Evolutionary conservation across 2,888 invertebrate genomes (phyloP).

Genomic region (Pollenia amentaria): DNA sequence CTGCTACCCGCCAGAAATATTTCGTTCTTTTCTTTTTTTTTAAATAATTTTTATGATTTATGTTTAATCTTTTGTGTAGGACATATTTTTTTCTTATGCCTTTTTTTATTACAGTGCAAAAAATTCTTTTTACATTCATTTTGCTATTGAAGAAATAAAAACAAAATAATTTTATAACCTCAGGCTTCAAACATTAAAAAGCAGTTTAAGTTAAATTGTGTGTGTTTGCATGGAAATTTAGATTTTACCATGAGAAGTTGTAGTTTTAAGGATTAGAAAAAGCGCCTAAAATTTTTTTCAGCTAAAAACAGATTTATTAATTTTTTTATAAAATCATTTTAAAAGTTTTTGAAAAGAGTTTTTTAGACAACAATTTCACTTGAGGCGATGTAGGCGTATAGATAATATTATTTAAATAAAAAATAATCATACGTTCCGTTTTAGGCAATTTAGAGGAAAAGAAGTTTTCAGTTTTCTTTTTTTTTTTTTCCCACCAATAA

Average conservation of each 20-base stretch:
- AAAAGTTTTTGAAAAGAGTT: background rate
- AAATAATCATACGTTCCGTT: no score
- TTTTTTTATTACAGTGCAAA: conserved; percentile 1
- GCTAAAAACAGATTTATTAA: background rate
- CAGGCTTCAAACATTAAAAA: conserved; percentile 9
- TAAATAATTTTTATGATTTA: conserved; percentile 54
- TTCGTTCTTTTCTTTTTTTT: conserved; percentile 51
- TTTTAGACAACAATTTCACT: background rate
- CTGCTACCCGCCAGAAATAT: background rate
- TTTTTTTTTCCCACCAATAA: no score
- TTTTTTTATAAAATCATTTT: background rate
- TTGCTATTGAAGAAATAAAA: background rate
- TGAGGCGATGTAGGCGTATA: no score
- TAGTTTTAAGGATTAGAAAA: no score
- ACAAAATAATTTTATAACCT: conserved; percentile 24
- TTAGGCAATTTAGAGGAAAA: no score
- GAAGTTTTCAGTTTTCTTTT: no score
- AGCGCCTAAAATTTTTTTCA: no score
- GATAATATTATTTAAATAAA: no score
- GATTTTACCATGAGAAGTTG: background rate
- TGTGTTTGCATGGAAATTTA: background rate
- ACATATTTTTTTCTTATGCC: background rate
- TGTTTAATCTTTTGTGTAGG: conserved; percentile 33
- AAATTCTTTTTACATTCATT: background rate
- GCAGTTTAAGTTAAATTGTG: conserved; percentile 1